These are phyloP conservation scores for Rhinoderma darwinii DNA, from an alignment of 2,113 vertebrate species.

Conservation along the genomic window DNA sequence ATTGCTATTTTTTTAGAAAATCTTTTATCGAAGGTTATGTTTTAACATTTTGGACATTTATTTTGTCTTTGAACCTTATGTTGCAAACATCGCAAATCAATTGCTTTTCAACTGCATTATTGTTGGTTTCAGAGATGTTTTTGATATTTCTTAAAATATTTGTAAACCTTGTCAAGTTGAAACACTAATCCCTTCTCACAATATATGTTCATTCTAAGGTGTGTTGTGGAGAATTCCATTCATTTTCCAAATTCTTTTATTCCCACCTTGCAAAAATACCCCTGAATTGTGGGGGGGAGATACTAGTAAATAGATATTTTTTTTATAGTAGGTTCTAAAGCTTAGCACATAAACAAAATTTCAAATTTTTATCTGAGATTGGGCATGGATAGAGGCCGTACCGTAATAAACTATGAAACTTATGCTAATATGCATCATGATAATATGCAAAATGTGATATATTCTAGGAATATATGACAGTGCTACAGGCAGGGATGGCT, in stretches of 20 bases:
- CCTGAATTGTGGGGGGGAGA: background rate
- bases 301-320: background rate
- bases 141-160: background rate
- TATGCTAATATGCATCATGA: background rate
- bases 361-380: background rate
- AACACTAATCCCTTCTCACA: slow-evolving; percentile 32
- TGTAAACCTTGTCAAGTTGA: background rate
- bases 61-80: too few species aligned
- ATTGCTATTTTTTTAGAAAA: too few species aligned
- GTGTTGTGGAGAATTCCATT: slow-evolving; percentile 9
- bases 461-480: too few species aligned
- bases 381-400: background rate
- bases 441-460: background rate
- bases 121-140: background rate
- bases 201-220: slow-evolving; percentile 28
- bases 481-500: too few species aligned
- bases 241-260: slow-evolving; percentile 21
- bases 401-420: background rate
- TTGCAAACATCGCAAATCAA: background rate
- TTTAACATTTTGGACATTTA: too few species aligned
- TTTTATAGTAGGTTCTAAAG: background rate
- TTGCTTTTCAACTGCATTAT: background rate
- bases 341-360: background rate
- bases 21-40: too few species aligned
- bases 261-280: slow-evolving; percentile 19